phyloP scores from a whole-genome alignment of 1,140 invertebrate genomes.

The Arctopsyche grandis region DNA sequence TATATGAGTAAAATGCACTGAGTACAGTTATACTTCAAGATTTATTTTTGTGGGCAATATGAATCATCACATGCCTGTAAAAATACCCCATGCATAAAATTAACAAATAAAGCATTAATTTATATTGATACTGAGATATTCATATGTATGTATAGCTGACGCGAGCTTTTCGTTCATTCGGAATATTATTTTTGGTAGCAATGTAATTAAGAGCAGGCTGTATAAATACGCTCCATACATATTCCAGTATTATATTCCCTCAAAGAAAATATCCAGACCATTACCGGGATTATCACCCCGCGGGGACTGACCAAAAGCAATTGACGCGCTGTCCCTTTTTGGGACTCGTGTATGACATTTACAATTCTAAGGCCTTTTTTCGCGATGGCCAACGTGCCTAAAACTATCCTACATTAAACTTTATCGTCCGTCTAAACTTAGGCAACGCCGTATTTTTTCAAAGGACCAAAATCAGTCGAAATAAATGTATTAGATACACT shows the following conservation, averaged over 20 bases:
- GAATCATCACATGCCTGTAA: no score
- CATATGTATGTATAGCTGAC: no score
- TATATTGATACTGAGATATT: no score
- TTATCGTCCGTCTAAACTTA: conserved; percentile 18
- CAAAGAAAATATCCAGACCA: conserved; percentile 22
- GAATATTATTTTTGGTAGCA: background rate
- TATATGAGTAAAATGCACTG: no score
- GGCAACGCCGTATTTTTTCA: background rate
- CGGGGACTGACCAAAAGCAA: conserved; percentile 33
- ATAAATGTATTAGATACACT: no score
- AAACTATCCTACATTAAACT: conserved; percentile 13
- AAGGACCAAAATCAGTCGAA: no score
- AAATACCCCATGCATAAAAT: no score
- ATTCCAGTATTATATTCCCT: conserved; percentile 5
- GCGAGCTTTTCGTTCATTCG: no score
- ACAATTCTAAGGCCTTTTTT: conserved; percentile 24
- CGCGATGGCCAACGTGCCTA: background rate
- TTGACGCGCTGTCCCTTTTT: conserved; percentile 21
- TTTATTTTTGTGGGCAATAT: no score
- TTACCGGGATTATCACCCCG: conserved; percentile 35
- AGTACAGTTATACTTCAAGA: no score
- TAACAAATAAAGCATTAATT: no score
- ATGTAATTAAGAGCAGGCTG: background rate
- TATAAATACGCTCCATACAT: background rate
- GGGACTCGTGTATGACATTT: conserved; percentile 28